phyloP scores from a whole-genome alignment of 92 coral and sea anemone genomes.

The Umimayanthus kanabou region DNA sequence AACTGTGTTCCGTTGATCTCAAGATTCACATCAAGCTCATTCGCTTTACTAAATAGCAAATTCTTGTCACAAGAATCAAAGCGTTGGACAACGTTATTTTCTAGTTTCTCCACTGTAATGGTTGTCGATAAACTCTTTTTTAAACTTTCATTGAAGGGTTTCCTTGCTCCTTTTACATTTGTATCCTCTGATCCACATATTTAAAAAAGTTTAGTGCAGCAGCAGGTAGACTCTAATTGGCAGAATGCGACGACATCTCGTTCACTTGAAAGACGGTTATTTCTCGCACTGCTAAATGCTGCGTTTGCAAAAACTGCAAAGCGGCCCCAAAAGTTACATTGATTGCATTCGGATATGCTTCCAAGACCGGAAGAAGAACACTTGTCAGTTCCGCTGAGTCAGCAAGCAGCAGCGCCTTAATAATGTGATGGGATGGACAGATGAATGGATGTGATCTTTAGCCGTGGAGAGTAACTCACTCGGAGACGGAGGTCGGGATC shows the following conservation, averaged over 20 bases:
- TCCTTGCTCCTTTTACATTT: background rate
- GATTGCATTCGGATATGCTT: background rate
- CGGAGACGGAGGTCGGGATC: no score
- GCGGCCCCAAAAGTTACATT: background rate
- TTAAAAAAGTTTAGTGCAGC: background rate
- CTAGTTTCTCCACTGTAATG: background rate
- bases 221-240: background rate
- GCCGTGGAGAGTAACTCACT: no score
- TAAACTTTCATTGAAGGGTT: background rate
- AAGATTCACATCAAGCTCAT: background rate
- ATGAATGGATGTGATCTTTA: no score
- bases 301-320: background rate
- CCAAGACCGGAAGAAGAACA: background rate
- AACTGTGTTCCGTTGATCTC: background rate
- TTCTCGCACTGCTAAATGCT: background rate
- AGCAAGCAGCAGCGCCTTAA: background rate
- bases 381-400: background rate
- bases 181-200: background rate
- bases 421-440: no score
- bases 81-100: background rate
- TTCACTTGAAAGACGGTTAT: background rate
- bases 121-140: background rate
- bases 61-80: background rate
- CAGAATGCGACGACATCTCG: background rate
- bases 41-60: background rate